phyloP scores from a whole-genome alignment of 2,888 invertebrate species.

The Cordylochernes scorpioides region DNA sequence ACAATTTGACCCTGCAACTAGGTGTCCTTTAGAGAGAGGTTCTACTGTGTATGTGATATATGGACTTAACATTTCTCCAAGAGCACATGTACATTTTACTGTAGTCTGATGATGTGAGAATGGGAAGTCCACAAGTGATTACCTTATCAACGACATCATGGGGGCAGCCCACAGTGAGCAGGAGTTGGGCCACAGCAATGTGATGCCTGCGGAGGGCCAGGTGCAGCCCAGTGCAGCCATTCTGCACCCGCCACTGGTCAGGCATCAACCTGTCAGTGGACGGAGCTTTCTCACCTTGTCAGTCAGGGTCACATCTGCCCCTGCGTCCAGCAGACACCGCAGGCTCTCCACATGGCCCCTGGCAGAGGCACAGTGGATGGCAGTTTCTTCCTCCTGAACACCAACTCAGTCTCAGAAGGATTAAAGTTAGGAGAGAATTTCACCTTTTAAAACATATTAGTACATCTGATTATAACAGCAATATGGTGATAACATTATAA shows the following conservation, averaged over 20 bases:
- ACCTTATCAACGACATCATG: too few relatives aligned
- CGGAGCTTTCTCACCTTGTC: constrained; percentile 23
- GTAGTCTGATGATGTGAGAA: not conserved
- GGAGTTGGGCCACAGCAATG: constrained; percentile 29
- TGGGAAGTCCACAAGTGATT: too few relatives aligned
- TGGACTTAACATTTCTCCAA: constrained; percentile 8
- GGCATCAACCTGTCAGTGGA: too few relatives aligned
- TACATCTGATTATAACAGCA: too few relatives aligned
- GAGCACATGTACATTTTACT: not conserved
- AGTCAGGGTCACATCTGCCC: constrained; percentile 25
- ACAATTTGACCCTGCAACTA: too few relatives aligned
- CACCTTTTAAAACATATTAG: too few relatives aligned
- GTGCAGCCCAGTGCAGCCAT: constrained; percentile 32
- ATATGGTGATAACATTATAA: too few relatives aligned
- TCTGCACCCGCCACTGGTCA: too few relatives aligned
- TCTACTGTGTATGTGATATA: not conserved
- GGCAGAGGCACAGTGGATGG: constrained; percentile 28
- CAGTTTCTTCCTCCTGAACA: constrained; percentile 28
- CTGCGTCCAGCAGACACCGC: constrained; percentile 25
- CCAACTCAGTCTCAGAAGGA: constrained; percentile 1
- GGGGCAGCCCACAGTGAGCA: constrained; percentile 34
- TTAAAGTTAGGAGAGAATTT: too few relatives aligned
- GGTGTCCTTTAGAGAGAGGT: too few relatives aligned
- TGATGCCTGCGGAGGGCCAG: constrained; percentile 31
- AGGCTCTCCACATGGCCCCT: constrained; percentile 29